phyloP scores from a whole-genome alignment of 2,797 vertebrate genomes.

The Kryptopterus vitreolus region DNA sequence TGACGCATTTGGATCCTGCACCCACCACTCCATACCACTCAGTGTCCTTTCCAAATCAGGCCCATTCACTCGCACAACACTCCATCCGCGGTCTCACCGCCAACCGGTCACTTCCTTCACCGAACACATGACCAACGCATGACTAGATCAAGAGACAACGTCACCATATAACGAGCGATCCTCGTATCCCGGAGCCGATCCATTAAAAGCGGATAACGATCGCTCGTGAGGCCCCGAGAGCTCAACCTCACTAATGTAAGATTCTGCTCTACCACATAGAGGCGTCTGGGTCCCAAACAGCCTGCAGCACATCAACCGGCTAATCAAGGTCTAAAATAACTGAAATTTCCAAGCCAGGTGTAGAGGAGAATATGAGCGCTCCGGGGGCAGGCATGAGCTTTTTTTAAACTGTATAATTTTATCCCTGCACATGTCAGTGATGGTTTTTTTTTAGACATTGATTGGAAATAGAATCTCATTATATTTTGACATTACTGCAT shows the following conservation, averaged over 20 bases:
- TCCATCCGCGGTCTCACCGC: constrained; percentile 27
- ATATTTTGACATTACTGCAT: constrained; percentile 9
- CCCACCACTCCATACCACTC: constrained; percentile 41
- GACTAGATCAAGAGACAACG: constrained; percentile 4
- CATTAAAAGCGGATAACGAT: not conserved
- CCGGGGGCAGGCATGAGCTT: not conserved
- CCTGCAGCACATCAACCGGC: constrained; percentile 25
- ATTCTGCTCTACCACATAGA: constrained; percentile 9
- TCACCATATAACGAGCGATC: not conserved
- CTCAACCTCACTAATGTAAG: not conserved
- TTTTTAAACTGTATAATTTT: constrained; percentile 14
- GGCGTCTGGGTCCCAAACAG: not conserved
- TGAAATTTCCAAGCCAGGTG: constrained; percentile 25
- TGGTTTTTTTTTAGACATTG: constrained; percentile 8
- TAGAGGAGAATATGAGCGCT: not conserved
- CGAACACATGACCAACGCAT: constrained; percentile 14
- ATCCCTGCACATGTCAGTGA: constrained; percentile 2
- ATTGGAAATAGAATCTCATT: not conserved
- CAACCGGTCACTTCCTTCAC: constrained; percentile 25
- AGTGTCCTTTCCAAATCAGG: constrained; percentile 44
- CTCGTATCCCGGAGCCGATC: not conserved
- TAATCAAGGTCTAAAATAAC: constrained; percentile 29
- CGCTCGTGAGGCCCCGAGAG: not conserved
- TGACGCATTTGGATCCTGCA: constrained; percentile 52
- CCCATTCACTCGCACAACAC: constrained; percentile 32